Conservation (phyloP, 2,797 vertebrate genomes). For the Dendrocincla tyrannina region DNA sequence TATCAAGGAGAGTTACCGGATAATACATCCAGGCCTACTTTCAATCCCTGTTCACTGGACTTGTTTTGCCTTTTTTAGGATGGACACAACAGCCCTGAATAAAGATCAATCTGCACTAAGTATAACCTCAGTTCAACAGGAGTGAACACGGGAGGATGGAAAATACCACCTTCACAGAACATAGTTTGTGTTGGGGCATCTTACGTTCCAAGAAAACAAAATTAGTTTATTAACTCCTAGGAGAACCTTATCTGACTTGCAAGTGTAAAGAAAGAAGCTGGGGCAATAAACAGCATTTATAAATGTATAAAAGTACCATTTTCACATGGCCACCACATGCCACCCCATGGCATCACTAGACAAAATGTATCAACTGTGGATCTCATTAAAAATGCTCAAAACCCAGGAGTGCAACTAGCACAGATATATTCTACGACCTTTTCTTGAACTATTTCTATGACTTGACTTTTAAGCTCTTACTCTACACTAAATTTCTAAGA, state of each 20-base stretch:
- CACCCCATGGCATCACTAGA: fast-evolving
- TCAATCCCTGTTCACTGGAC: not conserved
- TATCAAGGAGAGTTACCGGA: not conserved
- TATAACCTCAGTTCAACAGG: not conserved
- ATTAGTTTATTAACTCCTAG: not conserved
- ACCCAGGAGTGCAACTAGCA: not conserved
- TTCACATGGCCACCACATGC: not conserved
- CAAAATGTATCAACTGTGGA: not conserved
- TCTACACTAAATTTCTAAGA: not conserved
- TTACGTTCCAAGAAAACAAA: not conserved
- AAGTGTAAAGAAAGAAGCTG: not conserved
- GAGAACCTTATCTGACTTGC: conserved; percentile 10
- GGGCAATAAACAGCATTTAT: not conserved
- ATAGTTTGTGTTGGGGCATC: not conserved
- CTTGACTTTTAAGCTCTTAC: conserved; percentile 12
- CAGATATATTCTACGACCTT: not conserved
- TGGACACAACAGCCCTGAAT: not conserved
- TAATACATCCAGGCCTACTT: not conserved
- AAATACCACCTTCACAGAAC: conserved; percentile 52
- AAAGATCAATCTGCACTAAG: not conserved
- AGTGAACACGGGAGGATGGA: not conserved
- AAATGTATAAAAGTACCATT: not conserved
- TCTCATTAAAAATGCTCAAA: not conserved
- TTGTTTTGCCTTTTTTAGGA: not conserved
- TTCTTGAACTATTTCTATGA: not conserved